These are phyloP conservation scores for Drosophila emarginata DNA, from an alignment of 2,888 invertebrate genomes.

Conservation along the genomic window DNA sequence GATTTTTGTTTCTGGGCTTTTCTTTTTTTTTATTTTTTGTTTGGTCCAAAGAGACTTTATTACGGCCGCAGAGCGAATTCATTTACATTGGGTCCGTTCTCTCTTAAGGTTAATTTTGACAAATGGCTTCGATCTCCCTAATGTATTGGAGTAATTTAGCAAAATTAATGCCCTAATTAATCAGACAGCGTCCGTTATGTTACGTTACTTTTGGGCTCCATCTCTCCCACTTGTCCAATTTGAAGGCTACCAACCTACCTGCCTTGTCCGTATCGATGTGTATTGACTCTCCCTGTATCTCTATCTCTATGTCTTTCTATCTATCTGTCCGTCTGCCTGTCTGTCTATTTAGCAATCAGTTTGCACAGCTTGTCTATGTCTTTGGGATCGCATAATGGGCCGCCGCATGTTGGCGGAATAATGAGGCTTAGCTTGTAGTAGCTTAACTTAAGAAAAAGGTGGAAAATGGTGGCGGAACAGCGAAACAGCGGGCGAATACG, in stretches of 20 bases:
- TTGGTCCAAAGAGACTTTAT: constrained; percentile 45
- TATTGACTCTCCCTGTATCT: constrained; percentile 21
- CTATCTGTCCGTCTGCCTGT: constrained; percentile 52
- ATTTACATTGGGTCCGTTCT: constrained; percentile 63
- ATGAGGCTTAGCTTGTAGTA: constrained; percentile 52
- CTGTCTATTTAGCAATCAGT: constrained; percentile 61
- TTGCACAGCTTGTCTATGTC: constrained; percentile 36
- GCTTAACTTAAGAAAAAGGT: constrained; percentile 32
- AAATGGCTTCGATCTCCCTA: constrained; percentile 81
- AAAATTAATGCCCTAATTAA: constrained; percentile 81
- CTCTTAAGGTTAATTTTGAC: constrained; percentile 81
- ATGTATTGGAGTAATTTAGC: constrained; percentile 81
- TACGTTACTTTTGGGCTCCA: background rate
- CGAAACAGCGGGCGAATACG: constrained; percentile 23
- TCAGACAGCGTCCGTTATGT: constrained; percentile 64
- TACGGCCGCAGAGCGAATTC: constrained; percentile 52
- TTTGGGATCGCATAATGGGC: constrained; percentile 3
- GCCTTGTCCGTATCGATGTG: constrained; percentile 40
- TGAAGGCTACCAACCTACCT: constrained; percentile 35
- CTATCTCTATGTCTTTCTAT: constrained; percentile 40
- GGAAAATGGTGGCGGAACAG: constrained; percentile 8
- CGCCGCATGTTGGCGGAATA: constrained; percentile 30
- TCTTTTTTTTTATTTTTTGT: background rate
- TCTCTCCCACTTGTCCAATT: background rate
- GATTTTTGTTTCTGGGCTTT: constrained; percentile 5